Evolutionary conservation across 2,113 vertebrate species (phyloP).

Genomic region (Sarotherodon lohbergeri): DNA sequence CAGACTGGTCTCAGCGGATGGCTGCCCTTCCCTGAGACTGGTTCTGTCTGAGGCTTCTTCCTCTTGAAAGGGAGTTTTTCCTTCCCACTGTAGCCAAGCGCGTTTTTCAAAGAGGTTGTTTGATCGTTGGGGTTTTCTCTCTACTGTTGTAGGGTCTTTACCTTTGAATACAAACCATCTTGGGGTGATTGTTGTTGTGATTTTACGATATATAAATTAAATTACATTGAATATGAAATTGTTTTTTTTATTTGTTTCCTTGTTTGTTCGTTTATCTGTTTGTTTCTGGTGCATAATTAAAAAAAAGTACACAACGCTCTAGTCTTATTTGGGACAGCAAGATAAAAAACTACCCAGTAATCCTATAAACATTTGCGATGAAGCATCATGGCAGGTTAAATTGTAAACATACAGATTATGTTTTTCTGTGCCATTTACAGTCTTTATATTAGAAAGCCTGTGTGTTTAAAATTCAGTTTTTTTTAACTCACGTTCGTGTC

Average conservation of each 20-base stretch:
- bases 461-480: neutral
- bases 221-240: neutral
- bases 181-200: rapidly evolving
- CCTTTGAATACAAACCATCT: neutral
- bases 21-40: neutral
- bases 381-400: neutral
- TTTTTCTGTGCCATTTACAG: neutral
- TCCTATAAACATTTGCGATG: neutral
- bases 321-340: neutral
- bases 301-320: neutral
- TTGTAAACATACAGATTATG: neutral
- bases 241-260: neutral
- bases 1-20: neutral
- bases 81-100: neutral
- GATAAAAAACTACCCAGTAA: neutral
- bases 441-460: neutral
- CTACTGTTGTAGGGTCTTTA: neutral
- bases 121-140: neutral
- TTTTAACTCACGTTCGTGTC: neutral
- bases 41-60: neutral
- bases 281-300: neutral
- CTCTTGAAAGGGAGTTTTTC: neutral
- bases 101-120: neutral
- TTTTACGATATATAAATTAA: rapidly evolving
- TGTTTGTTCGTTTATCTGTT: neutral